Percentiles rank a stretch among this genome's conserved stretches.
These are phyloP conservation scores for Hipparchia sbordonii DNA, from an alignment of 2,888 invertebrate species.

Conservation along the genomic window DNA sequence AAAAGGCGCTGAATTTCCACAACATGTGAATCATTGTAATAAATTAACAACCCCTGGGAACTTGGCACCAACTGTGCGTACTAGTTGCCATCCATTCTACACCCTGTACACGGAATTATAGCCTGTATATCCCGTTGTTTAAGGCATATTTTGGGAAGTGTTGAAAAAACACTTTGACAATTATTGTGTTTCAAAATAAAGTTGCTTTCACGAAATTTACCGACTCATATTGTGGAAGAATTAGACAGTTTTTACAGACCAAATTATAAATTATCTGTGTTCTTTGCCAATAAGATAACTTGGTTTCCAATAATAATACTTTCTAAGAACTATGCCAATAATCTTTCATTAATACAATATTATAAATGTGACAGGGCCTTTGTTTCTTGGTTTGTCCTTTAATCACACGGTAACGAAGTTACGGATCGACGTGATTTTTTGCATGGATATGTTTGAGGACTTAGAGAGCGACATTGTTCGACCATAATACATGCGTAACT, in stretches of 20 bases:
- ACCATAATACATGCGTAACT: no score
- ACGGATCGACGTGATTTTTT: no score
- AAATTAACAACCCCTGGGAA: conserved; percentile 45
- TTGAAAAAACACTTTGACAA: conserved; percentile 15
- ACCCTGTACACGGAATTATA: conserved; percentile 7
- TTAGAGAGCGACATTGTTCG: no score
- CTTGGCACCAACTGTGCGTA: conserved; percentile 42
- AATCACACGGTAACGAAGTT: no score
- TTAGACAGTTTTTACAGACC: neutral
- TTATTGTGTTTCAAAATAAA: conserved; percentile 20
- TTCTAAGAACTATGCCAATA: neutral
- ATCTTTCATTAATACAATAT: no score
- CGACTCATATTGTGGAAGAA: conserved; percentile 11
- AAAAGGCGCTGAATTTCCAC: conserved; percentile 41
- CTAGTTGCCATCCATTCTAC: conserved; percentile 29
- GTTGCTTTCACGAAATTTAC: conserved; percentile 18
- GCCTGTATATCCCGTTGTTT: neutral
- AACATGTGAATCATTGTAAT: conserved; percentile 45
- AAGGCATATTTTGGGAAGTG: neutral
- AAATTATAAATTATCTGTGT: neutral
- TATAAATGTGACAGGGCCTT: no score
- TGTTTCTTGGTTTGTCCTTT: no score
- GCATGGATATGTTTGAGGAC: no score
- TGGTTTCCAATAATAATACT: neutral
- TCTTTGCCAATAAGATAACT: neutral